Evolutionary conservation across 2,113 vertebrate genomes (phyloP).

Genomic region (Neotoma lepida): DNA sequence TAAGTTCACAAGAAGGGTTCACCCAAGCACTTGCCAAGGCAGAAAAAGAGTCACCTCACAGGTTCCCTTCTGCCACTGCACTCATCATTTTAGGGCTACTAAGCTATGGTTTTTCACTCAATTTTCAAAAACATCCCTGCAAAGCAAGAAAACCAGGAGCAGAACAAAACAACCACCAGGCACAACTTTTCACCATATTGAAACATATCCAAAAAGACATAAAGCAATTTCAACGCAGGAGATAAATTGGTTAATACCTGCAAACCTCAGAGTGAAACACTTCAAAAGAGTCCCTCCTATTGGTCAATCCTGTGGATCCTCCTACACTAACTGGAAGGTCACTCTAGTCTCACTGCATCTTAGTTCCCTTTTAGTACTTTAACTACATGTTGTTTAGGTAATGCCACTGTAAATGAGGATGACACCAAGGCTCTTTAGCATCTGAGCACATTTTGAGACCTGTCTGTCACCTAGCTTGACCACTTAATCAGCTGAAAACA

Average conservation of each 20-base stretch:
- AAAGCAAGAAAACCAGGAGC: constrained; percentile 31
- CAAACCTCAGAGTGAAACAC: neutral
- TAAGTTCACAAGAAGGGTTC: neutral
- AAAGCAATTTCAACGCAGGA: constrained; percentile 12
- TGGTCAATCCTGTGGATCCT: neutral
- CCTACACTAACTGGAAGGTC: neutral
- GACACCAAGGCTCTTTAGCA: neutral
- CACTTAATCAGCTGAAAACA: constrained; percentile 2
- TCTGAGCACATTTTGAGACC: neutral
- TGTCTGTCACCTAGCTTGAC: neutral
- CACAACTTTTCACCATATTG: neutral
- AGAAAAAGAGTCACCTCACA: neutral
- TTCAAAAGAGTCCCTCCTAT: neutral
- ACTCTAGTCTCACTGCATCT: neutral
- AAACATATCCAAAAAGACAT: neutral
- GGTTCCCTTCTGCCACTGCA: neutral
- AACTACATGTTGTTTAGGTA: neutral
- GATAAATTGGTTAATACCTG: neutral
- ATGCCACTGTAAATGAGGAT: neutral
- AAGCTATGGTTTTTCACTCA: neutral
- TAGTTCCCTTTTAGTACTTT: neutral
- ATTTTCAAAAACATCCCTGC: constrained; percentile 26
- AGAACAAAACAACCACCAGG: neutral
- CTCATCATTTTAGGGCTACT: neutral
- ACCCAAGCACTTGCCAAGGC: neutral